Conservation (phyloP, 2,797 vertebrate genomes). For the Zonotrichia albicollis region DNA sequence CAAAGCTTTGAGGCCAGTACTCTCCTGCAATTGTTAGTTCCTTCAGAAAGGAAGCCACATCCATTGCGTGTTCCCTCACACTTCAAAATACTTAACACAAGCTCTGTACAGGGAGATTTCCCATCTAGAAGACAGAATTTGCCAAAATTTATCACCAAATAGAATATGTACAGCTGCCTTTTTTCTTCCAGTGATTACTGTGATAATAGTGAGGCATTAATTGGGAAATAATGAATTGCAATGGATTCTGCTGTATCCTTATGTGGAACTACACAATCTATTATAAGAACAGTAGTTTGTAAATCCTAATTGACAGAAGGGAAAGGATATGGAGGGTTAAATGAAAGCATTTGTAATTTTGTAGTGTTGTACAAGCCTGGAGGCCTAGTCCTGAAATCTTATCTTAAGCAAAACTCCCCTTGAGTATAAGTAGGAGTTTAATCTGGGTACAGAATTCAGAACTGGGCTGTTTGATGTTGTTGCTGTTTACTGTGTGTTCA, state of each 20-base stretch:
- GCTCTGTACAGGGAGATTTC: neutral
- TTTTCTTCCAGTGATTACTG: neutral
- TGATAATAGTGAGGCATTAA: neutral
- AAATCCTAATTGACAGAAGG: conserved; percentile 4
- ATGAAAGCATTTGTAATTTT: conserved; percentile 22
- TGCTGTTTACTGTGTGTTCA: conserved; percentile 29
- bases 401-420: conserved; percentile 44
- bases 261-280: neutral
- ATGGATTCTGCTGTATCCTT: conserved; percentile 13
- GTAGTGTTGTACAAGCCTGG: neutral
- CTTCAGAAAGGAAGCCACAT: conserved; percentile 63
- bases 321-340: conserved; percentile 46
- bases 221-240: conserved; percentile 16
- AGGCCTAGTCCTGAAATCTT: conserved; percentile 68
- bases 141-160: conserved; percentile 10
- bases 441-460: conserved; percentile 63
- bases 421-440: conserved; percentile 33
- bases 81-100: neutral
- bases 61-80: conserved; percentile 31
- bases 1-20: conserved; percentile 58
- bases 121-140: neutral
- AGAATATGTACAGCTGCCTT: neutral
- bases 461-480: conserved; percentile 51
- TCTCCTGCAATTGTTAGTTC: conserved; percentile 53
- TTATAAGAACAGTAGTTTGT: neutral